Evolutionary conservation across 1,140 invertebrate species (phyloP).

Genomic region (Oryctes rhinoceros): DNA sequence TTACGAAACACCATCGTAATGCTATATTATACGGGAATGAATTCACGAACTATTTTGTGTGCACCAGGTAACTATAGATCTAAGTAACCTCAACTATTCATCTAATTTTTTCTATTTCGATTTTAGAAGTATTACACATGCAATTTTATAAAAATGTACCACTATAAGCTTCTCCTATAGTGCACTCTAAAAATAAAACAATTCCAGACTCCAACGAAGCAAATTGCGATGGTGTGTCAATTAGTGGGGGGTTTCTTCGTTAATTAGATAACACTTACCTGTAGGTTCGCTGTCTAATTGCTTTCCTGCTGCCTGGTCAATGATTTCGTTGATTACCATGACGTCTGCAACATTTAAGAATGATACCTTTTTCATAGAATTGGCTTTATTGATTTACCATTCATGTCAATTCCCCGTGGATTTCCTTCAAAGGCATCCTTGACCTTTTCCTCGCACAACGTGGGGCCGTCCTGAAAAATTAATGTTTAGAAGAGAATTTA

Average conservation of each 20-base stretch:
- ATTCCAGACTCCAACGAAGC: constrained; percentile 45
- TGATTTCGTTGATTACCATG: constrained; percentile 96
- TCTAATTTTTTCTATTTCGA: no score
- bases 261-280: constrained; percentile 71
- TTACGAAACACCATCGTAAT: background rate
- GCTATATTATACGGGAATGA: background rate
- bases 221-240: constrained; percentile 58
- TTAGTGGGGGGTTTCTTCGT: constrained; percentile 34
- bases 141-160: no score
- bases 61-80: background rate
- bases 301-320: constrained; percentile 87
- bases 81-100: no score
- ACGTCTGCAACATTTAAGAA: constrained; percentile 77
- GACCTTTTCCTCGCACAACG: constrained; percentile 70
- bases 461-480: constrained; percentile 57
- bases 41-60: background rate
- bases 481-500: constrained; percentile 17
- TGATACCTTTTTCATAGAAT: background rate
- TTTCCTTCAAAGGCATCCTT: constrained; percentile 80
- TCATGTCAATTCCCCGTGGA: constrained; percentile 84
- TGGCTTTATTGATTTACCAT: constrained; percentile 67
- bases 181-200: no score
- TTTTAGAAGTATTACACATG: no score
- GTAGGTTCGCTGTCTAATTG: constrained; percentile 77
- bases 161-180: no score